These are phyloP conservation scores for Scytalopus superciliaris DNA, from an alignment of 2,113 vertebrate species.

Conservation along the genomic window DNA sequence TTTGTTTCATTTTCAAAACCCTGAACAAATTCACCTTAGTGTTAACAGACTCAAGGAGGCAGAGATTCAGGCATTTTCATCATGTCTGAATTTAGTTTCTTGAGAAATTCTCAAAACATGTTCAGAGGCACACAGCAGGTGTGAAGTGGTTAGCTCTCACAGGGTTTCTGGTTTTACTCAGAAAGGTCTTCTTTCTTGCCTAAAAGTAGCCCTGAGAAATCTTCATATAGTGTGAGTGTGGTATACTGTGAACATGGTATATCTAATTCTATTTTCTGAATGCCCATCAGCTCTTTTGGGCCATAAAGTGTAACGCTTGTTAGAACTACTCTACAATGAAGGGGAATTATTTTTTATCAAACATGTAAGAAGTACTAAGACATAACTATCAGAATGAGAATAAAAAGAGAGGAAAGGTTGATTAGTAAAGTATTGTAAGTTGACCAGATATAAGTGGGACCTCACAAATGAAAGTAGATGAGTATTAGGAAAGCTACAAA, in stretches of 20 bases:
- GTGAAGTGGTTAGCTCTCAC: neutral
- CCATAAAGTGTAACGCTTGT: neutral
- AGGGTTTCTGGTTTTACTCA: neutral
- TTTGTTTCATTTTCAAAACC: constrained; percentile 5
- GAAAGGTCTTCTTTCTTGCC: neutral
- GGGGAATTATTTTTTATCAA: neutral
- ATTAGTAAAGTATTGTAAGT: neutral
- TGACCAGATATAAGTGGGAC: neutral
- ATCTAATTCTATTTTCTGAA: neutral
- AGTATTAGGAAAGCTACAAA: neutral
- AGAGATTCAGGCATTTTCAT: constrained; percentile 1
- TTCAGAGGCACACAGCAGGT: neutral
- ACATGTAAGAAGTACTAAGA: neutral
- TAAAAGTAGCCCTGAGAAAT: neutral
- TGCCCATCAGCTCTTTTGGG: fast-evolving
- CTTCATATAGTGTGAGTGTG: neutral
- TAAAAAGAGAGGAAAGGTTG: neutral
- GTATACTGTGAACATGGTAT: neutral
- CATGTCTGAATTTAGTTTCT: neutral
- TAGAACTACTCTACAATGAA: neutral
- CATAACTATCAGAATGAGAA: too few species aligned
- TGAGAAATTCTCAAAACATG: neutral
- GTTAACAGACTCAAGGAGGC: neutral
- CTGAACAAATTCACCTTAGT: neutral
- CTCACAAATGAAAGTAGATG: neutral